A percentile compares a stretch with the other conserved stretches of the same genome.
Evolutionary conservation across 2,797 vertebrate species (phyloP).

Genomic region (Chanos chanos): DNA sequence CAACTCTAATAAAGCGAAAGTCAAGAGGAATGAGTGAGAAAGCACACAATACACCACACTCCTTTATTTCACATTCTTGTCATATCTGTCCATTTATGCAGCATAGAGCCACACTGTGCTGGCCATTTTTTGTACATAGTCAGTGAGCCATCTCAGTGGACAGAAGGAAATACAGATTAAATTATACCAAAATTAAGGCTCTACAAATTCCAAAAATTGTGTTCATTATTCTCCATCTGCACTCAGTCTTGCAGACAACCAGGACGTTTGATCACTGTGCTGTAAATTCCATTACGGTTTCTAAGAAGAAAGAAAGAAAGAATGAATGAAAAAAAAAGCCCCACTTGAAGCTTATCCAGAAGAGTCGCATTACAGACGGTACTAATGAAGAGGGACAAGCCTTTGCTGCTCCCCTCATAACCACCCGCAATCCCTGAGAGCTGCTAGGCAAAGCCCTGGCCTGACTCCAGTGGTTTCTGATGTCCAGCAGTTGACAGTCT

Average conservation of each 20-base stretch:
- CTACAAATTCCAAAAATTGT: not conserved
- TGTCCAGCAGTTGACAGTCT: constrained; percentile 10
- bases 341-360: constrained; percentile 22
- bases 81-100: too few species aligned
- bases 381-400: not conserved
- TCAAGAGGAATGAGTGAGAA: not conserved
- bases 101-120: too few species aligned
- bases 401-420: not conserved
- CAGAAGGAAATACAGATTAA: not conserved
- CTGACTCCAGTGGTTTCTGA: not conserved
- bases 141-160: not conserved
- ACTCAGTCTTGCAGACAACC: not conserved
- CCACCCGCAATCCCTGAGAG: constrained; percentile 5
- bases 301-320: constrained; percentile 16
- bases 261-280: constrained; percentile 1
- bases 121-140: too few species aligned
- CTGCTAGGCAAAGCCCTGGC: not conserved
- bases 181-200: constrained; percentile 16
- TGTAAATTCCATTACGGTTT: constrained; percentile 12
- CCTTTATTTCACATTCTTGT: not conserved
- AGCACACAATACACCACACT: not conserved
- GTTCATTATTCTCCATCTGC: not conserved
- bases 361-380: not conserved
- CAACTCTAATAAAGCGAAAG: not conserved
- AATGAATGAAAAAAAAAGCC: too few species aligned